phyloP scores from a whole-genome alignment of 1,140 invertebrate genomes.

The Vollenhovia emeryi region DNA sequence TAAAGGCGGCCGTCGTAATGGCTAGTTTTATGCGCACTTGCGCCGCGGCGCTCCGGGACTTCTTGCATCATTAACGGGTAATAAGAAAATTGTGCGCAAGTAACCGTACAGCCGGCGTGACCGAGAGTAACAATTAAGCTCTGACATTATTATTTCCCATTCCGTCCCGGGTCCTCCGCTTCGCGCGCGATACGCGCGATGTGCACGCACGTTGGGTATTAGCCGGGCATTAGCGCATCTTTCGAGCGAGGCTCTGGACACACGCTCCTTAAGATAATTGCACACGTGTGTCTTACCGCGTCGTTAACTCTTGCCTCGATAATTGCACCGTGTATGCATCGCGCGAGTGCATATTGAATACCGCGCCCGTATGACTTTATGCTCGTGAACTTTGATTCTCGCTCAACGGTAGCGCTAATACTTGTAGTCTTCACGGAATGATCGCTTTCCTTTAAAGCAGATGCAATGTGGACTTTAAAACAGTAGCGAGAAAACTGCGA shows the following conservation, averaged over 20 bases:
- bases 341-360: conserved; percentile 1
- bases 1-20: conserved; percentile 70
- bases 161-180: not conserved
- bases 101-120: conserved; percentile 64
- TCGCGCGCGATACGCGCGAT: conserved; percentile 22
- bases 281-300: not conserved
- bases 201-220: not conserved
- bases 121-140: conserved; percentile 68
- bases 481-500: not conserved
- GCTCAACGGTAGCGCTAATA: conserved; percentile 12
- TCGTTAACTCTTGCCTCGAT: conserved; percentile 19
- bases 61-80: conserved; percentile 75
- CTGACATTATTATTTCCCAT: conserved; percentile 69
- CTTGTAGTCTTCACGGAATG: not conserved
- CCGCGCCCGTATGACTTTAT: conserved; percentile 16
- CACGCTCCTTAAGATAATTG: conserved; percentile 48
- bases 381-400: conserved; percentile 41
- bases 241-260: conserved; percentile 38
- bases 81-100: conserved; percentile 73
- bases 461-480: not conserved
- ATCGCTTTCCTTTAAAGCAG: not conserved
- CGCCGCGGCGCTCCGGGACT: conserved; percentile 52
- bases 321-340: not conserved
- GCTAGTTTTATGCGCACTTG: conserved; percentile 70
- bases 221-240: conserved; percentile 33